Conservation (phyloP, 2,797 vertebrate species). For the Picus viridis region DNA sequence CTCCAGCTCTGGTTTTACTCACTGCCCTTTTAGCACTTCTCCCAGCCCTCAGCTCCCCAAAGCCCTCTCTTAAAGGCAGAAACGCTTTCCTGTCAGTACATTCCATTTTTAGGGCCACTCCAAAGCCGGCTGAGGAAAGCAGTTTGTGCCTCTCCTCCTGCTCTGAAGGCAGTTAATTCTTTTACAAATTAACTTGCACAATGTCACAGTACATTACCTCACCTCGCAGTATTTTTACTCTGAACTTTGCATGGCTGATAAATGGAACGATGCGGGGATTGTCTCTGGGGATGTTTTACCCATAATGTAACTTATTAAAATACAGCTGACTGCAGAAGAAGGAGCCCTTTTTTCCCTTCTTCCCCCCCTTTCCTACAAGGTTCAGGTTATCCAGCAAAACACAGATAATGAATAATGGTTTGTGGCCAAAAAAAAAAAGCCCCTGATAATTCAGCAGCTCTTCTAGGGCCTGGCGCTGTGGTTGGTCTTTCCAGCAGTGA, state of each 20-base stretch:
- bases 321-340: constrained; percentile 32
- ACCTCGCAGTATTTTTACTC: constrained; percentile 48
- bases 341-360: not conserved
- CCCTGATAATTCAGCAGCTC: constrained; percentile 25
- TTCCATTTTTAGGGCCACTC: not conserved
- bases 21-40: not conserved
- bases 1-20: not conserved
- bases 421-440: constrained; percentile 15
- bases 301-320: constrained; percentile 54
- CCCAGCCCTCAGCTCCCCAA: not conserved
- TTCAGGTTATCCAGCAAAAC: not conserved
- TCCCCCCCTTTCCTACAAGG: not conserved
- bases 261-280: constrained; percentile 1
- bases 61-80: not conserved
- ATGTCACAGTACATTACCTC: constrained; percentile 39
- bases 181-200: constrained; percentile 55
- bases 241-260: constrained; percentile 33
- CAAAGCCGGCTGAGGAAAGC: not conserved
- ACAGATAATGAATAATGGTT: constrained; percentile 56
- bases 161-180: constrained; percentile 57
- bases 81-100: not conserved
- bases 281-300: constrained; percentile 55
- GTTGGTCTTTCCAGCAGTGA: not conserved
- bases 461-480: not conserved
- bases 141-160: not conserved